These are phyloP conservation scores for Orthochromis indermauri DNA, from an alignment of 2,113 vertebrate genomes.

Conservation along the genomic window DNA sequence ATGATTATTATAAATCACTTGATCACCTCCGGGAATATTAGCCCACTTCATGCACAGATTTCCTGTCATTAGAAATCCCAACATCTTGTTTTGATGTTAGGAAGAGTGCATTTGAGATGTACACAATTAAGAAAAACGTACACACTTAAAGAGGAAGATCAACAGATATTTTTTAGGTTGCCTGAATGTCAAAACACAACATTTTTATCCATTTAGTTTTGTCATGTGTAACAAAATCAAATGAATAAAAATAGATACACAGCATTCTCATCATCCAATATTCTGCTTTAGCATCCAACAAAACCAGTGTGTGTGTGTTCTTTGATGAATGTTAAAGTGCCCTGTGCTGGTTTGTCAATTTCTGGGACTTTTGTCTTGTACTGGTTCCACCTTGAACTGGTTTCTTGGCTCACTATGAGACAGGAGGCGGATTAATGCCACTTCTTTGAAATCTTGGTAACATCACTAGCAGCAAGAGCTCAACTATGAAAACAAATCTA, in stretches of 20 bases:
- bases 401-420: conserved; percentile 40
- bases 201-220: neutral
- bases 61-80: neutral
- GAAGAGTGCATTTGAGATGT: neutral
- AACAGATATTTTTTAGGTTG: neutral
- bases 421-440: conserved; percentile 60
- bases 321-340: conserved; percentile 19
- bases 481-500: conserved; percentile 58
- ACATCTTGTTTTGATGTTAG: neutral
- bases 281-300: neutral
- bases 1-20: conserved; percentile 21
- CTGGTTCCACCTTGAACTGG: conserved; percentile 65
- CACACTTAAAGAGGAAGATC: neutral
- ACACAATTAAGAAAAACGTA: neutral
- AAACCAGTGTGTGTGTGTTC: neutral
- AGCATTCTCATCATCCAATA: neutral
- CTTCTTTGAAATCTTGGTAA: conserved; percentile 58
- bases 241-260: neutral
- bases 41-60: neutral
- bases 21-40: neutral
- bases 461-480: conserved; percentile 26
- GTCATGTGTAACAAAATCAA: neutral
- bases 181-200: neutral
- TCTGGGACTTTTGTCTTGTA: conserved; percentile 19
- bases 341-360: conserved; percentile 31